phyloP scores from a whole-genome alignment of 2,888 invertebrate genomes.

The Ophion ellenae region DNA sequence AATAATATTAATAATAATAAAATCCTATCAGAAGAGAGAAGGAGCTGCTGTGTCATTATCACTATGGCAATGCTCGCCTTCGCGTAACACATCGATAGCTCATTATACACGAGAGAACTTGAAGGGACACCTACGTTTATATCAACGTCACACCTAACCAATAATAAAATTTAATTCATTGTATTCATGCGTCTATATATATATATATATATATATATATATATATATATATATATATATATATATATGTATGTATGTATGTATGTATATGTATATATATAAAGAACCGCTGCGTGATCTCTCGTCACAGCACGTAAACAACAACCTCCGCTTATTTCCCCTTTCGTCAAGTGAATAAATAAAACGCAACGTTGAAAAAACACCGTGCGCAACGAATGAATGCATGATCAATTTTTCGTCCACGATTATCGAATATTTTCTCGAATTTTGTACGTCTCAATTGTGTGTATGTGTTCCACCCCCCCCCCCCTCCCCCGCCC shows the following conservation, averaged over 20 bases:
- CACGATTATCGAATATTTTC: constrained; percentile 18
- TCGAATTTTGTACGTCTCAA: background rate
- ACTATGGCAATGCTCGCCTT: constrained; percentile 48
- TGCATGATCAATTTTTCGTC: constrained; percentile 1
- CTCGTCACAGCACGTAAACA: constrained; percentile 68
- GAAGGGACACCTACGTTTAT: constrained; percentile 54
- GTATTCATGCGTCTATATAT: background rate
- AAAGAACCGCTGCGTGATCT: constrained; percentile 38
- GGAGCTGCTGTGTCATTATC: constrained; percentile 56
- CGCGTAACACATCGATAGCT: constrained; percentile 58
- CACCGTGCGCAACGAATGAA: constrained; percentile 4
- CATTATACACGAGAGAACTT: constrained; percentile 54
- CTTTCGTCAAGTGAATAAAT: constrained; percentile 49
- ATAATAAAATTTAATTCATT: constrained; percentile 30
- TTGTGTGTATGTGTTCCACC: too few relatives aligned
- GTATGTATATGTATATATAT: constrained; percentile 16
- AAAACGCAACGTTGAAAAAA: constrained; percentile 12
- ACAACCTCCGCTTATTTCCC: constrained; percentile 75
- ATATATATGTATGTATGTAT: background rate
- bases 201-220: constrained; percentile 5
- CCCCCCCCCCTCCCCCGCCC: background rate
- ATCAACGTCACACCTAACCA: constrained; percentile 38
- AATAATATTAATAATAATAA: constrained; percentile 14
- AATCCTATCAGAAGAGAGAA: background rate
- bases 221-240: too few relatives aligned